Base-by-base conservation (phyloP, 2,888 invertebrate genomes). In the Lochmaea crataegi region DNA sequence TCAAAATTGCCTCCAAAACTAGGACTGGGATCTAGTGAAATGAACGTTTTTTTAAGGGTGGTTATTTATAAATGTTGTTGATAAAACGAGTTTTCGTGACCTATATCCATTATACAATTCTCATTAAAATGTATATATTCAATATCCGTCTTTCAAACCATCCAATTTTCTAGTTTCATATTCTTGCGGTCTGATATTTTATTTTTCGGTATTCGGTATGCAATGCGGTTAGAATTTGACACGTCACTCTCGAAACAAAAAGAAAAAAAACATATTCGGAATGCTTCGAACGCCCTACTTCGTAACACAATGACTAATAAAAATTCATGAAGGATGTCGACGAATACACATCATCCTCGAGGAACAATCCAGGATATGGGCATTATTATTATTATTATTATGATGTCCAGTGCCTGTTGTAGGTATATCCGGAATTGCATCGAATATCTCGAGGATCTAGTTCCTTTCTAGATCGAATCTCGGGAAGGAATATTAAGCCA, bases 271-370 rank as follows among this genome's bases (percentile, higher is more conserved):
- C 42, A 18, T 63, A 70, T 57, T 64, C 57, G 38, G 64, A 38
- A 63, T 41, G n/a, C 16, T 53, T 63, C 42, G 53, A 53, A 65
- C 64, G 64, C 70, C 64, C 70, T 18, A 64, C 45, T 64, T 70
- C 57, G 4, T 11, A 64, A 41, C 56, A 70, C 70, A 70, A 70
- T 70, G 57, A n/a, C 70, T 70, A 53, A 74, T 71, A 71, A 68
- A 74, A 74, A 71, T 71, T 74, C 71, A 71, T 74, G 71, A 68
- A 71, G 65, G 71, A 68, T 61, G 67, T n/a, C 48, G 45, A 60
- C 57, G 70, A 64, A 65, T 70, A 48, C 70, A 70, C 64, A 65
- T 64, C 57, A 45, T 65, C 64, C 48, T 65, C 42, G 42, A 70
- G 64, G 57, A 64, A 70, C 70, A 56, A 70, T 70, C 65, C 64